Evolutionary conservation across 2,797 vertebrate genomes (phyloP).

Genomic region (Prionace glauca): DNA sequence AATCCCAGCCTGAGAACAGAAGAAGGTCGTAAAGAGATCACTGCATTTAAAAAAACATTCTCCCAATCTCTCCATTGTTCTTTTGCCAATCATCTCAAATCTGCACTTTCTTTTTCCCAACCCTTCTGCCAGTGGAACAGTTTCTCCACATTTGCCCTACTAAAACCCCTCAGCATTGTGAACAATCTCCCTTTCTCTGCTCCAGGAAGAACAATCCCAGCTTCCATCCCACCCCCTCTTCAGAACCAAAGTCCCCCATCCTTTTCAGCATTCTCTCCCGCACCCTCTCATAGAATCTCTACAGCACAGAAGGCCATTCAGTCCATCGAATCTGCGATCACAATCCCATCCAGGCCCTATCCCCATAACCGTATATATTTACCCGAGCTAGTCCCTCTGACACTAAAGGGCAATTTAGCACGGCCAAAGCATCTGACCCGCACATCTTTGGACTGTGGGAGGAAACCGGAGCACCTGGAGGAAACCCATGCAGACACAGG

Average conservation of each 20-base stretch:
- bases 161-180: background rate
- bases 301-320: too few species aligned
- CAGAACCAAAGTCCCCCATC: background rate
- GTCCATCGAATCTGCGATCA: too few species aligned
- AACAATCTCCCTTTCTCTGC: background rate
- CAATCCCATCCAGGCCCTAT: too few species aligned
- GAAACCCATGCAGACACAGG: too few species aligned
- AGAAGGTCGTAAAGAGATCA: background rate
- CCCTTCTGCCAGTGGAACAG: background rate
- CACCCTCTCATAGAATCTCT: background rate
- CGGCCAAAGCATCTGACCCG: too few species aligned
- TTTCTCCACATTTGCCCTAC: background rate
- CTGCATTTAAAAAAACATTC: background rate
- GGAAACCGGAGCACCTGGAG: too few species aligned
- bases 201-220: background rate
- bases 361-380: too few species aligned
- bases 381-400: too few species aligned
- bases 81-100: background rate
- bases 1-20: background rate
- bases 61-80: background rate
- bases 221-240: background rate
- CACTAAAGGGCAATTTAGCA: too few species aligned
- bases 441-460: too few species aligned
- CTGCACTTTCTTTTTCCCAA: background rate
- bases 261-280: background rate